Conservation (phyloP, 2,797 vertebrate genomes). For the Lepilemur septentrionalis region DNA sequence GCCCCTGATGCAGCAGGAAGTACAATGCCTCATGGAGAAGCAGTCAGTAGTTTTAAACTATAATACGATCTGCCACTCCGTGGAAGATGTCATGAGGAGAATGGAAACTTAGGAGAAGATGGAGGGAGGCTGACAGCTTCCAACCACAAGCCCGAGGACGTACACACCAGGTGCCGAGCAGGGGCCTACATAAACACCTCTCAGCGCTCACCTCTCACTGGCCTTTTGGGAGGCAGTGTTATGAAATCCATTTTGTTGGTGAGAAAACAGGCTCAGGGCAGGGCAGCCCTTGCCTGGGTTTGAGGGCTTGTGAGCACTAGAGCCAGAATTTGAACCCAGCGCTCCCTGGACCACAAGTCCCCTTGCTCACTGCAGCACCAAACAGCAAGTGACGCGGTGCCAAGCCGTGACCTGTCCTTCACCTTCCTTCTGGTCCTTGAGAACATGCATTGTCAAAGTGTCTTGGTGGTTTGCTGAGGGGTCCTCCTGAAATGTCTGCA, state of each 20-base stretch:
- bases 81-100: background rate
- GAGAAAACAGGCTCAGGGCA: background rate
- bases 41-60: fast-evolving
- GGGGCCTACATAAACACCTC: background rate
- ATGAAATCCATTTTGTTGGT: background rate
- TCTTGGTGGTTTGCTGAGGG: background rate
- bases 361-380: background rate
- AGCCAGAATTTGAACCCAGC: background rate
- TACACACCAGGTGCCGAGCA: background rate
- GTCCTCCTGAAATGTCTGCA: background rate
- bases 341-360: background rate
- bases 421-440: background rate
- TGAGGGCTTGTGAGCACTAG: background rate
- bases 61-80: fast-evolving
- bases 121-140: background rate
- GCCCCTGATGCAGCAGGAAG: fast-evolving
- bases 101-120: background rate
- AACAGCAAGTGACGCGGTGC: background rate
- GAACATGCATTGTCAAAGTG: background rate
- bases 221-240: background rate
- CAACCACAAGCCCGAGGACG: background rate
- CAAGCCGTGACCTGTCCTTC: background rate
- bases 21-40: fast-evolving
- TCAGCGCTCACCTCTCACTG: background rate
- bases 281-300: too few species aligned